phyloP scores from a whole-genome alignment of 2,888 invertebrate genomes.

The Sminthurinus aureus region DNA sequence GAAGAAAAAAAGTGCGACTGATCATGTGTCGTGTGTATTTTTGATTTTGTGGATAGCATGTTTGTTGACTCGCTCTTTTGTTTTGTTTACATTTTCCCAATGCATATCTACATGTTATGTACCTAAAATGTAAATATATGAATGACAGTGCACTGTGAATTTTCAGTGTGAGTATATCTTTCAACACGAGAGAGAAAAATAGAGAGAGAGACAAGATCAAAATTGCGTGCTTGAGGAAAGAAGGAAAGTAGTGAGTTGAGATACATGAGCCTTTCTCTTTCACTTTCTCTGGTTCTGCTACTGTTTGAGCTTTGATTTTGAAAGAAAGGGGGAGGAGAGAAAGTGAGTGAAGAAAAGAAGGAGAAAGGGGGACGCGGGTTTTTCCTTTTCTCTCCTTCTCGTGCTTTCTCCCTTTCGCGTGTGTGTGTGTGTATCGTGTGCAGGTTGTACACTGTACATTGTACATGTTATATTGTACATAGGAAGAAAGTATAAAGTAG shows the following conservation, averaged over 20 bases:
- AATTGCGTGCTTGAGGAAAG: slow-evolving; percentile 22
- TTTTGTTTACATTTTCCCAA: no score
- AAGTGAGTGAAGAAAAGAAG: slow-evolving; percentile 41
- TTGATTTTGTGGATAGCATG: no score
- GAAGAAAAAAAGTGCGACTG: no score
- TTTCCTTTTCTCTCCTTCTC: neutral
- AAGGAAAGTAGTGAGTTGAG: slow-evolving; percentile 30
- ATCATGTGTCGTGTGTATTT: no score
- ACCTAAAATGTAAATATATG: no score
- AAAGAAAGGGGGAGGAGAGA: slow-evolving; percentile 22
- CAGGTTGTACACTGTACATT: neutral
- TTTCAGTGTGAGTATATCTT: no score
- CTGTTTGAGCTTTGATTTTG: slow-evolving; percentile 32
- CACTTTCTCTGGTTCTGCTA: neutral
- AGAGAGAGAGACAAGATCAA: slow-evolving; percentile 35
- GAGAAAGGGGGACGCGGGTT: slow-evolving; percentile 18
- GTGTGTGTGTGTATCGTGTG: slow-evolving; percentile 27
- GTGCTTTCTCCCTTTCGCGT: neutral
- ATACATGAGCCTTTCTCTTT: slow-evolving; percentile 5
- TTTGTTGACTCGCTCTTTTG: no score
- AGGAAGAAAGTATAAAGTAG: neutral
- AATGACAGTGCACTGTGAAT: no score
- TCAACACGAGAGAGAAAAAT: neutral
- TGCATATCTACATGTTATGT: no score
- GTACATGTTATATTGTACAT: neutral